phyloP scores from a whole-genome alignment of 2,113 vertebrate genomes.

The Stegostoma tigrinum region DNA sequence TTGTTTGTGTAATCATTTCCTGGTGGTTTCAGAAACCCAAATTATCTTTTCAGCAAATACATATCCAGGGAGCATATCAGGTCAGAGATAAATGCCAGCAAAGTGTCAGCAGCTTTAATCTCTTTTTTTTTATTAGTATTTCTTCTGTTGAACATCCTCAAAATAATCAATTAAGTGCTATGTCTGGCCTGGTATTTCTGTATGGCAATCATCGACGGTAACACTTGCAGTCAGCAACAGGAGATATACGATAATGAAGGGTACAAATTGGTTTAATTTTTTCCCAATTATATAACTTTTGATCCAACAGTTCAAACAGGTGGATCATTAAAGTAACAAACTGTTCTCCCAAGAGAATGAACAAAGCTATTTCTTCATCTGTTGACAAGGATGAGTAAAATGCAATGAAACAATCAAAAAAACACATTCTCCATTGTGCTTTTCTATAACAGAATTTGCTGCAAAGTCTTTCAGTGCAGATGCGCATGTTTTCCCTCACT shows the following conservation, averaged over 20 bases:
- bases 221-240: not conserved
- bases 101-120: not conserved
- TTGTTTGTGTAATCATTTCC: not conserved
- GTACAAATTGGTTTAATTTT: not conserved
- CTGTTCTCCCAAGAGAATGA: not conserved
- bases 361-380: not conserved
- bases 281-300: not conserved
- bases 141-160: not conserved
- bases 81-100: not conserved
- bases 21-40: not conserved
- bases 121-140: constrained; percentile 1
- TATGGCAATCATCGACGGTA: not conserved
- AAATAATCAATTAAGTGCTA: not conserved
- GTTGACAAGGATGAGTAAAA: not conserved
- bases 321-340: not conserved
- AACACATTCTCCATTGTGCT: not conserved
- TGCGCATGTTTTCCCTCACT: not conserved
- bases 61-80: not conserved
- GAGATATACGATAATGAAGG: not conserved
- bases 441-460: not conserved
- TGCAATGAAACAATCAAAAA: not conserved
- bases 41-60: constrained; percentile 15
- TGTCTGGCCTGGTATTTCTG: constrained; percentile 4
- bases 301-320: not conserved
- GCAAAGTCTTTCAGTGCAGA: not conserved